Evolutionary conservation across 2,888 invertebrate genomes (phyloP), one percentile per base, ranked within the genome.

Genomic region (Melanotus villosus): DNA sequence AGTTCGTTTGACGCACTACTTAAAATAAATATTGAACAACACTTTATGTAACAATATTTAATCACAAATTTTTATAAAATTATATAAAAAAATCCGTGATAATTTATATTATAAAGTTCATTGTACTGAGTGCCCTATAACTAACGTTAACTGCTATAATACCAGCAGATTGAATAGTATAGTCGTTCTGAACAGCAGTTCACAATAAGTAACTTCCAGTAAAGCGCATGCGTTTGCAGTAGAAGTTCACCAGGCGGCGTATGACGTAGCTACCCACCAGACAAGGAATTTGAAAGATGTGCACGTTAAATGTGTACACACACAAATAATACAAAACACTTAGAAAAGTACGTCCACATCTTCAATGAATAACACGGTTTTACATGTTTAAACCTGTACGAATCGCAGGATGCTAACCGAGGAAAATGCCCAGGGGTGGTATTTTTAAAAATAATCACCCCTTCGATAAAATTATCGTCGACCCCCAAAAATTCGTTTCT

Each of bases 271-370:
- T 66, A 68, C 64, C 59, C 68, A 64, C 71, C 66, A 69, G 73
- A 73, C 71, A 70, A 76, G 78, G 78, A 77, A 77, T 79, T 77
- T 73, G 72, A 78, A 76, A 80, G 79, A 75, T 80, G 76, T 71
- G 78, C 63, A 66, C 76, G 78, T 47, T 41, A 1, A 3, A 5
- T 5, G 26, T 26, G 3, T 26, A 7, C 7, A 7, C 26, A 7
- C 26, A 26, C 26, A n/a, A n/a, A 38, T 12, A 38, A 38, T n/a
- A 38, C 12, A 5, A 1, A n/a, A 38, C 2, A 2, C 34, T 34
- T n/a, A 2, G 10, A 34, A 34, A 38, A 38, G n/a, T n/a, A n/a
- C n/a, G n/a, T n/a, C n/a, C n/a, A n/a, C n/a, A n/a, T n/a, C n/a
- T n/a, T n/a, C n/a, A n/a, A n/a, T n/a, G n/a, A n/a, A n/a, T n/a